phyloP scores from a whole-genome alignment of 2,888 invertebrate genomes.

The Iphiclides podalirius region DNA sequence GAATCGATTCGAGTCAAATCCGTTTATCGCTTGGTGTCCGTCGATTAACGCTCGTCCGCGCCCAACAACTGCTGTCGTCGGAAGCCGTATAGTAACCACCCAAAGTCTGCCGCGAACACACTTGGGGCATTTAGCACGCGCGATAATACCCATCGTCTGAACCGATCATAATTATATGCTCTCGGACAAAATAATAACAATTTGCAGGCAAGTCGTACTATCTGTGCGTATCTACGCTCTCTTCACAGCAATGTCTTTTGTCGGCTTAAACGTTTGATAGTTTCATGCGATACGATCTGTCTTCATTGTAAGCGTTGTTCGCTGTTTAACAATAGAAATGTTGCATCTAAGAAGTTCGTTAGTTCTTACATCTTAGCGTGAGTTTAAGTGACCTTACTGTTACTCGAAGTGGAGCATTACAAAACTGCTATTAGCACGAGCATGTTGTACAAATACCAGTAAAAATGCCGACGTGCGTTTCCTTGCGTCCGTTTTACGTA shows the following conservation, averaged over 20 bases:
- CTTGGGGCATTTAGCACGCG: slow-evolving; percentile 7
- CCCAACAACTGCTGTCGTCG: slow-evolving; percentile 8
- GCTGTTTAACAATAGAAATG: neutral
- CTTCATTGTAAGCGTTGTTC: slow-evolving; percentile 18
- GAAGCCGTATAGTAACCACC: slow-evolving; percentile 20
- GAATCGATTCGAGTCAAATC: neutral
- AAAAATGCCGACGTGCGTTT: slow-evolving; percentile 43
- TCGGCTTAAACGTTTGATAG: slow-evolving; percentile 26
- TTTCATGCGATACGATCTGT: slow-evolving; percentile 27
- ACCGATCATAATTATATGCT: slow-evolving; percentile 23
- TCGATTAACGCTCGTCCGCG: slow-evolving; percentile 10
- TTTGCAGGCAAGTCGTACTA: neutral
- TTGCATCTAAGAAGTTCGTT: neutral
- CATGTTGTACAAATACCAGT: slow-evolving; percentile 37
- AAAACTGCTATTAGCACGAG: slow-evolving; percentile 21
- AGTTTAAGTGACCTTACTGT: slow-evolving; percentile 6
- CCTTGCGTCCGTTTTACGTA: slow-evolving; percentile 47
- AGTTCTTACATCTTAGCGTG: neutral
- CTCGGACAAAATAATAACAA: neutral
- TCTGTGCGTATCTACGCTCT: slow-evolving; percentile 52
- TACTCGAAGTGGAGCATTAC: slow-evolving; percentile 26
- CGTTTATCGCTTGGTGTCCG: slow-evolving; percentile 9
- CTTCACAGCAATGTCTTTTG: slow-evolving; percentile 50
- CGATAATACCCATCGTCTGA: slow-evolving; percentile 8
- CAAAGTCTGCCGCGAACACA: neutral